Conservation (phyloP, 1,140 invertebrate genomes). For the Semibalanus balanoides region DNA sequence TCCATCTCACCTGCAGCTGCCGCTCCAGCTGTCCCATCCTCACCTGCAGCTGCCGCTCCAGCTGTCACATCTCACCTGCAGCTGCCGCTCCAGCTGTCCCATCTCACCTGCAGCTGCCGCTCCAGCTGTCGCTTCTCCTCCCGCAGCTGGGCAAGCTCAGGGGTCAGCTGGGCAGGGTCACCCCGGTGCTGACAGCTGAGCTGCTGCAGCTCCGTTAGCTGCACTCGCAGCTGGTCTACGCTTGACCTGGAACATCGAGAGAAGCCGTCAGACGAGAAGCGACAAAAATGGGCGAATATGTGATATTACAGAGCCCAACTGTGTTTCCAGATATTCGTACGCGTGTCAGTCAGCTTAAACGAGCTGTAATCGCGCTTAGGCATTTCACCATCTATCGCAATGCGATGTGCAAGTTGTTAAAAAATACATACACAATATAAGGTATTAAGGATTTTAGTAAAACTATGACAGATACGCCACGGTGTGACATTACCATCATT, state of each 20-base stretch:
- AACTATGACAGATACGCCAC: too few species aligned
- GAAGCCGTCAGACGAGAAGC: too few species aligned
- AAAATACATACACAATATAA: too few species aligned
- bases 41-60: neutral
- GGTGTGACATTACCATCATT: too few species aligned
- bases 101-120: neutral
- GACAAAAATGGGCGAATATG: too few species aligned
- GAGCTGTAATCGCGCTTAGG: too few species aligned
- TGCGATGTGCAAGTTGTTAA: too few species aligned
- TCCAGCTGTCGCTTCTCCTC: neutral
- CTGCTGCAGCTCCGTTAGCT: neutral
- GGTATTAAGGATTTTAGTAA: too few species aligned
- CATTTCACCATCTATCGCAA: too few species aligned
- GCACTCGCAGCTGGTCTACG: neutral
- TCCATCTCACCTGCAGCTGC: neutral
- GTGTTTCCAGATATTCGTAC: too few species aligned
- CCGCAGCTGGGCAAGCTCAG: neutral
- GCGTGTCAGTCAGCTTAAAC: too few species aligned
- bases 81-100: neutral
- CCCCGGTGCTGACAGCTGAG: neutral
- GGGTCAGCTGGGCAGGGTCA: neutral
- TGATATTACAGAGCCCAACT: too few species aligned
- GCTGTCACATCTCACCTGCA: neutral
- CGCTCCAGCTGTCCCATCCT: neutral
- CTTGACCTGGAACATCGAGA: neutral